phyloP scores from a whole-genome alignment of 2,113 vertebrate genomes.

The Rhabdornis inornatus region DNA sequence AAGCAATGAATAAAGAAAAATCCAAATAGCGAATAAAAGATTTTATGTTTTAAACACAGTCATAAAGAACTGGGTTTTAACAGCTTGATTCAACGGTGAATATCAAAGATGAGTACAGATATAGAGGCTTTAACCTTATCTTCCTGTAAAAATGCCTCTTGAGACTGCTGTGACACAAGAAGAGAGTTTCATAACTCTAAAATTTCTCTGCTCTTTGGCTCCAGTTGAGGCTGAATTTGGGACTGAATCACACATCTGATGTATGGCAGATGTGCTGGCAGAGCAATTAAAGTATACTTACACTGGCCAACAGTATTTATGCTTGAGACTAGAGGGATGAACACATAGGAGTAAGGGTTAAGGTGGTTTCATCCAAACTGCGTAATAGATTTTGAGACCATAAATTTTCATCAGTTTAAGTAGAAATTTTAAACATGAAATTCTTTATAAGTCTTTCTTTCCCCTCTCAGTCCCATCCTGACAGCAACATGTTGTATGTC shows the following conservation, averaged over 20 bases:
- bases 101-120: neutral
- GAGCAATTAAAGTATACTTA: neutral
- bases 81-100: neutral
- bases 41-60: neutral
- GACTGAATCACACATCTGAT: neutral
- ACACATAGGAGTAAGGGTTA: neutral
- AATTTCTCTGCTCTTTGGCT: neutral
- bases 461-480: neutral
- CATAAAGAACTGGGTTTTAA: neutral
- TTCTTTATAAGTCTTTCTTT: neutral
- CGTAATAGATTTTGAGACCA: neutral
- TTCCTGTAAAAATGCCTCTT: neutral
- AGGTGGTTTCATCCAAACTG: neutral
- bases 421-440: neutral
- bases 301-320: neutral
- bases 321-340: neutral
- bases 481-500: neutral
- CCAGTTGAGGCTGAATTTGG: neutral
- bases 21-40: neutral
- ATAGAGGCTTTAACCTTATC: neutral
- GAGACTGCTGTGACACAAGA: neutral
- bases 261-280: neutral
- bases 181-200: neutral
- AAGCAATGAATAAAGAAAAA: neutral
- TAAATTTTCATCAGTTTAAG: neutral